Percentiles rank a stretch among this genome's conserved stretches.
phyloP scores from a whole-genome alignment of 1,140 invertebrate species.

The Eriocheir sinensis region DNA sequence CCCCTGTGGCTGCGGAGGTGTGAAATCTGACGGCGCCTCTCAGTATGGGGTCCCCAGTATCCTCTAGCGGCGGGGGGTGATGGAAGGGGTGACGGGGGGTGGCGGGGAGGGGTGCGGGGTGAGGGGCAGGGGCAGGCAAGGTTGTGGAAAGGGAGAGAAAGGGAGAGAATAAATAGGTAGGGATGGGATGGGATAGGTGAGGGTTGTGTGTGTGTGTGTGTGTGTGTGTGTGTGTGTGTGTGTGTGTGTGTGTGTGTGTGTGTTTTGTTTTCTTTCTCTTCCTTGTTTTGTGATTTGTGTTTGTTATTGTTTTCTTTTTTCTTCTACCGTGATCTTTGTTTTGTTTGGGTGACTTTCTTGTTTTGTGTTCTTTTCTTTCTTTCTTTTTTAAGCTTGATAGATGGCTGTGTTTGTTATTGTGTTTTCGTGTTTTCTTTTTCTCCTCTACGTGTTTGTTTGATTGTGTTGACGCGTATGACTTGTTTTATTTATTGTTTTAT shows the following conservation, averaged over 20 bases:
- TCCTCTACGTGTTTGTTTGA: too few relatives aligned
- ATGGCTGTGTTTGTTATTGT: too few relatives aligned
- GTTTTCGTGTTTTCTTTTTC: too few relatives aligned
- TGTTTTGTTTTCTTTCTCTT: neutral
- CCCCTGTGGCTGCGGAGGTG: constrained; percentile 46
- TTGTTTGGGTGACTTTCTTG: too few relatives aligned
- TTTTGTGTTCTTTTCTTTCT: too few relatives aligned
- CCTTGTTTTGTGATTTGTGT: too few relatives aligned
- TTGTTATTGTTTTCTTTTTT: neutral
- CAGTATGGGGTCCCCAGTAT: constrained; percentile 47
- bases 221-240: neutral
- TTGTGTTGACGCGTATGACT: neutral
- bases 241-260: neutral
- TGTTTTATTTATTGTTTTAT: neutral
- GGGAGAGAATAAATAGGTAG: neutral
- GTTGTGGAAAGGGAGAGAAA: constrained; percentile 7
- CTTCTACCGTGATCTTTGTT: neutral
- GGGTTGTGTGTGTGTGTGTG: neutral
- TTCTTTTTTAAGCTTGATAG: too few relatives aligned
- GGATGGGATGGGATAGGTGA: too few relatives aligned
- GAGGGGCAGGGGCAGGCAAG: neutral
- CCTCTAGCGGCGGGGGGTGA: neutral
- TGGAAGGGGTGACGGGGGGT: neutral
- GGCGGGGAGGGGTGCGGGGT: neutral
- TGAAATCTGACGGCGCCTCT: constrained; percentile 61